phyloP scores from a whole-genome alignment of 2,113 vertebrate species.

The Catagonus wagneri region DNA sequence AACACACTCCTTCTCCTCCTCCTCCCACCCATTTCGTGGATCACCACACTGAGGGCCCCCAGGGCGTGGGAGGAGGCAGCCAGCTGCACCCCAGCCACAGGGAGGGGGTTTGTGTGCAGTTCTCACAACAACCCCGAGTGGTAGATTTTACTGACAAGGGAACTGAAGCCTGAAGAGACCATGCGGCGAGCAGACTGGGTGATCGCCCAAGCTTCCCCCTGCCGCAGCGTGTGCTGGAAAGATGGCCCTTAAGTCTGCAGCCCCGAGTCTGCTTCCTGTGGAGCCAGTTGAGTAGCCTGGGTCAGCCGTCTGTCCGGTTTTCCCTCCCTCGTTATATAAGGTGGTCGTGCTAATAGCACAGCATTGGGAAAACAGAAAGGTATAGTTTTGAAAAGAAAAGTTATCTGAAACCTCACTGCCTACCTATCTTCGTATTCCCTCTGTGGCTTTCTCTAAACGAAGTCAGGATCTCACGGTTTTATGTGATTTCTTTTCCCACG shows the following conservation, averaged over 20 bases:
- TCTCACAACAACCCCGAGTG: neutral
- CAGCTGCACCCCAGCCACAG: neutral
- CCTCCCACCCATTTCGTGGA: neutral
- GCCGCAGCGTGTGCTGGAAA: fast-evolving
- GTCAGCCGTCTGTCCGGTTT: neutral
- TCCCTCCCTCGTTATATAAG: neutral
- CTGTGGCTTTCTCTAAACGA: neutral
- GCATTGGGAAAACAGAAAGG: neutral
- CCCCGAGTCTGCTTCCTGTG: neutral
- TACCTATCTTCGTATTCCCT: neutral
- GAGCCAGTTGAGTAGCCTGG: neutral
- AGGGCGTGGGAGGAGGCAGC: neutral
- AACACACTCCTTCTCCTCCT: fast-evolving
- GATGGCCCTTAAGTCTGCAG: fast-evolving
- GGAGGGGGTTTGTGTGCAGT: neutral
- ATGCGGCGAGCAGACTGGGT: fast-evolving
- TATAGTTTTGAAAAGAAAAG: neutral
- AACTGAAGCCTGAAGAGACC: neutral
- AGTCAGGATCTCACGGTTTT: neutral
- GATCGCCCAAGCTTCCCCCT: fast-evolving
- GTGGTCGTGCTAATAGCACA: neutral
- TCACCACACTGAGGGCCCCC: neutral
- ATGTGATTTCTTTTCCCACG: neutral
- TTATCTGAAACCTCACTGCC: too few species aligned
- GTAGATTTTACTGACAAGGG: neutral